Percentiles rank a stretch among this genome's conserved stretches.
These are phyloP conservation scores for Zingel zingel DNA, from an alignment of 2,113 vertebrate species.

Conservation along the genomic window DNA sequence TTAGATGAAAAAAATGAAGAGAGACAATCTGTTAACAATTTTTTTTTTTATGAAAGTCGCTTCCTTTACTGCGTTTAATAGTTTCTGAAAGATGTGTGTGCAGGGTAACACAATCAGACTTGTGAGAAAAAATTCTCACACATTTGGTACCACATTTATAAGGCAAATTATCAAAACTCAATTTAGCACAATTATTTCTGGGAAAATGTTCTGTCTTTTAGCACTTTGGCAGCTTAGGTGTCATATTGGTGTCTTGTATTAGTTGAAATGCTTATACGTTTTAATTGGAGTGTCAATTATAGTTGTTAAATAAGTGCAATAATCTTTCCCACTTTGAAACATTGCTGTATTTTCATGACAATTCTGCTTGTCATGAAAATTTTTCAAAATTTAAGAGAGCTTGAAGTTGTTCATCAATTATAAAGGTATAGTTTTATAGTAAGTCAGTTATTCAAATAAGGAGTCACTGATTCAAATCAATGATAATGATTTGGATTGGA, in stretches of 20 bases:
- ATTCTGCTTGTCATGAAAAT: not conserved
- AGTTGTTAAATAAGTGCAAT: not conserved
- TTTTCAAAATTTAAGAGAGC: not conserved
- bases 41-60: not conserved
- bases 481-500: not conserved
- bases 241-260: conserved; percentile 6
- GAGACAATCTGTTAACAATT: not conserved
- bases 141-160: not conserved
- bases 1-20: too few species aligned
- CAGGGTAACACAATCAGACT: not conserved
- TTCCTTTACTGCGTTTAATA: not conserved
- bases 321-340: not conserved
- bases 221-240: conserved; percentile 11
- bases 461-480: not conserved
- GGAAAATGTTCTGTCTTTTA: conserved; percentile 8
- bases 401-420: conserved; percentile 2
- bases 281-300: conserved; percentile 19
- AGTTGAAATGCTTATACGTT: not conserved
- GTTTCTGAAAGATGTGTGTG: not conserved
- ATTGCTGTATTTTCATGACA: not conserved
- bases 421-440: not conserved
- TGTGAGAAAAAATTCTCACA: not conserved
- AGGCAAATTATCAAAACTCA: not conserved
- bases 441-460: not conserved
- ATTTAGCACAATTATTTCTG: not conserved